A percentile compares a stretch with the other conserved stretches of the same genome.
These are phyloP conservation scores for Daphoenositta chrysoptera DNA, from an alignment of 2,113 vertebrate genomes.

Conservation along the genomic window DNA sequence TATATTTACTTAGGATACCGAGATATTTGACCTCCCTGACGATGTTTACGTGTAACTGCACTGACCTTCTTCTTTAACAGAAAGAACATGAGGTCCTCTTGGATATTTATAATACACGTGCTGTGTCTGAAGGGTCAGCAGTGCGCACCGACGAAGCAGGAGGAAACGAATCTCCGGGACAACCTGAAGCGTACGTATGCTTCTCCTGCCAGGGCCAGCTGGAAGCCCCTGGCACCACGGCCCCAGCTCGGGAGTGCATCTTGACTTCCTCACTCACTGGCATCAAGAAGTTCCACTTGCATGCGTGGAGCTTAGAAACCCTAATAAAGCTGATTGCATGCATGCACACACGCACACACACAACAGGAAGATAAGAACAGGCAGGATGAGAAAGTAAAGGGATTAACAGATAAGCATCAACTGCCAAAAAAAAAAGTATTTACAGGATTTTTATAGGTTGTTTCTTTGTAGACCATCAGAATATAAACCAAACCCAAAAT, in stretches of 20 bases:
- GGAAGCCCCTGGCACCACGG: neutral
- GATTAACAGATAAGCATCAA: neutral
- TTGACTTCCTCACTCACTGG: neutral
- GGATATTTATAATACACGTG: constrained; percentile 63
- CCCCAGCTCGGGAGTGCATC: neutral
- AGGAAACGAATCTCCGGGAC: constrained; percentile 50
- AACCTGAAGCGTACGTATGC: constrained; percentile 74
- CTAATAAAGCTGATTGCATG: neutral
- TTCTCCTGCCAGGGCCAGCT: neutral
- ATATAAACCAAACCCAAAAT: neutral
- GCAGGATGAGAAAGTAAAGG: neutral
- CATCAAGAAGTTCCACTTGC: neutral
- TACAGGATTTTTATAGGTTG: neutral
- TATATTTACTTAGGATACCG: neutral
- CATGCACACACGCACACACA: too few relatives aligned
- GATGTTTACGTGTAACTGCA: neutral
- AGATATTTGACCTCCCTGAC: neutral
- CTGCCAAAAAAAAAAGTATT: neutral
- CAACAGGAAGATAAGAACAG: neutral
- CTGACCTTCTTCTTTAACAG: neutral
- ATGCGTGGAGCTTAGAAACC: neutral
- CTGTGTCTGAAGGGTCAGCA: constrained; percentile 60
- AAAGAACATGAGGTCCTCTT: constrained; percentile 75
- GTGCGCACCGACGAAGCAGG: constrained; percentile 58
- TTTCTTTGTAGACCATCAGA: neutral